Evolutionary conservation across 2,797 vertebrate species (phyloP), one percentile per base, ranked within the genome.

Genomic region (Eidolon dupreanum): DNA sequence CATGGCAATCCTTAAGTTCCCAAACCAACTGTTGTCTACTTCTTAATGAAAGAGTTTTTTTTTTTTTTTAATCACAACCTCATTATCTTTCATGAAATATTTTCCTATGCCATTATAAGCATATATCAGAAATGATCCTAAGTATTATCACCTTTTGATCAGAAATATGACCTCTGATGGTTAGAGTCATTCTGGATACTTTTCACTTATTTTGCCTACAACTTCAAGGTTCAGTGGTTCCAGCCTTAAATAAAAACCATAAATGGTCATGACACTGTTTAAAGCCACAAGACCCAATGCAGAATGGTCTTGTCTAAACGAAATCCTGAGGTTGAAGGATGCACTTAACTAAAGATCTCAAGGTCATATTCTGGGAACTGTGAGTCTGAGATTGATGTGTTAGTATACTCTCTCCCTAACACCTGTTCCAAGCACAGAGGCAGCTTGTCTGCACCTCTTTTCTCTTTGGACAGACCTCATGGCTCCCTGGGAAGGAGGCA

Each of bases 401-500:
- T 12, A 46, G 33, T 17, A 0, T 28, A 74, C 41, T 41, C 10
- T 12, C 5, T 43, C 66, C 49, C 11, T 38, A 0, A 1, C 6
- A 26, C 43, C 26, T 5, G 26, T 38, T 24, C 51, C 19, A 12
- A 3, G 6, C n/a, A 11, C n/a, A 15, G 55, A 2, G 51, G 38
- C 8, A 43, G 24, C 15, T 33, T 9, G 61, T 8, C 59, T 6
- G 38, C 38, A 28, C 15, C 61, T 12, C 33, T 68, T 8, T 43
- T 59, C 70, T 66, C 81, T 0, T 51, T 31, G 12, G 41, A 24
- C 43, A 38, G 77, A 38, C 55, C n/a, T 46, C 17, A 51, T 4
- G 31, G 41, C 70, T 95, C 93, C 90, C 65, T 96, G 71, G 0
- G 2, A 93, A 92, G 97, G 90, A 97, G 94, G 55, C 36, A 20